phyloP scores from a whole-genome alignment of 2,797 vertebrate species.

The Chromis chromis region DNA sequence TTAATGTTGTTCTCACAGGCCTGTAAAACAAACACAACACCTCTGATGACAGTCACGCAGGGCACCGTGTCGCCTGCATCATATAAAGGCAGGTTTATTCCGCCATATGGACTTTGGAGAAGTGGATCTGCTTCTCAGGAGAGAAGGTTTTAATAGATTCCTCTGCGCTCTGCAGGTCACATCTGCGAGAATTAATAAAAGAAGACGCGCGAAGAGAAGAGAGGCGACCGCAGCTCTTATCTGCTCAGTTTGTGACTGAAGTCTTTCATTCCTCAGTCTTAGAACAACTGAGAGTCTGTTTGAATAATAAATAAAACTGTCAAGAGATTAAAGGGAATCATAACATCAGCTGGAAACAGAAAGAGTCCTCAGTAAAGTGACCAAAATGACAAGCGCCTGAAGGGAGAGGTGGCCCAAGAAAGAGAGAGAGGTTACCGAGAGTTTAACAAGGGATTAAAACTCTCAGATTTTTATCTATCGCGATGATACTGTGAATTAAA shows the following conservation, averaged over 20 bases:
- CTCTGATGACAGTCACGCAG: conserved; percentile 61
- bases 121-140: neutral
- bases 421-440: conserved; percentile 78
- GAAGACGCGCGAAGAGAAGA: neutral
- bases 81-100: conserved; percentile 15
- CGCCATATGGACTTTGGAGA: conserved; percentile 54
- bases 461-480: conserved; percentile 76
- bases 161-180: too few relatives aligned
- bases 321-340: conserved; percentile 76
- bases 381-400: conserved; percentile 69
- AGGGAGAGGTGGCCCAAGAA: conserved; percentile 61
- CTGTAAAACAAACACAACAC: conserved; percentile 83
- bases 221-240: conserved; percentile 48
- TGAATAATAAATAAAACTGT: conserved; percentile 78
- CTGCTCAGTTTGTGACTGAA: conserved; percentile 61
- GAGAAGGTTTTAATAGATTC: neutral
- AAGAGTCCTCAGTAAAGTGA: conserved; percentile 70
- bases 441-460: conserved; percentile 86
- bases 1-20: conserved; percentile 77
- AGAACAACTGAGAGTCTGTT: conserved; percentile 80
- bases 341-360: conserved; percentile 76
- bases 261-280: conserved; percentile 28
- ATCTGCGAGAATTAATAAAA: too few relatives aligned
- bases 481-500: conserved; percentile 66
- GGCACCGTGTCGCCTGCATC: conserved; percentile 61